Percentiles rank a stretch among this genome's conserved stretches.
Evolutionary conservation across 2,797 vertebrate genomes (phyloP).

Genomic region (Acridotheres tristis): DNA sequence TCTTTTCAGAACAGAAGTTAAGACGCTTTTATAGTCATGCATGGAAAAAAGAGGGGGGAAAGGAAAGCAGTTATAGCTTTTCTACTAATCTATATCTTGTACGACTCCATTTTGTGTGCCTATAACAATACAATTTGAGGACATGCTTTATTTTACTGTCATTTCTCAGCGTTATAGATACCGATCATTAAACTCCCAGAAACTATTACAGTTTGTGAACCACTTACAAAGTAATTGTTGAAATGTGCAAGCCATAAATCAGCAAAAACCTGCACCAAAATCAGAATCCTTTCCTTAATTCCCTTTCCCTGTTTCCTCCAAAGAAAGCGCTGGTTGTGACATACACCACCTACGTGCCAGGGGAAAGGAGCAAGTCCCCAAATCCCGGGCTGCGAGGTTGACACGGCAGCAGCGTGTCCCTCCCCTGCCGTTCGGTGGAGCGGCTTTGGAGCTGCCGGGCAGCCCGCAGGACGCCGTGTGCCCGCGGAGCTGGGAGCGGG

Average conservation of each 20-base stretch:
- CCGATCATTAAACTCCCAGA: not conserved
- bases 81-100: not conserved
- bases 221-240: not conserved
- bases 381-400: not conserved
- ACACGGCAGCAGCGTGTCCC: not conserved
- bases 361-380: not conserved
- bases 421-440: not conserved
- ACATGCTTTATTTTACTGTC: not conserved
- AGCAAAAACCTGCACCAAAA: not conserved
- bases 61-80: not conserved
- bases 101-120: not conserved
- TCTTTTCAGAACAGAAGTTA: not conserved
- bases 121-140: not conserved
- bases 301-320: not conserved
- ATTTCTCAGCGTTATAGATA: not conserved
- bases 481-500: not conserved
- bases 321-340: not conserved
- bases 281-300: not conserved
- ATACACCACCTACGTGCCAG: not conserved
- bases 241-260: not conserved
- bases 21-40: not conserved
- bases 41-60: not conserved
- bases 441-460: not conserved
- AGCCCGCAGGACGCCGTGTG: not conserved
- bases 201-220: not conserved